Evolutionary conservation across 2,888 invertebrate genomes (phyloP).

Genomic region (Parnassius apollo): DNA sequence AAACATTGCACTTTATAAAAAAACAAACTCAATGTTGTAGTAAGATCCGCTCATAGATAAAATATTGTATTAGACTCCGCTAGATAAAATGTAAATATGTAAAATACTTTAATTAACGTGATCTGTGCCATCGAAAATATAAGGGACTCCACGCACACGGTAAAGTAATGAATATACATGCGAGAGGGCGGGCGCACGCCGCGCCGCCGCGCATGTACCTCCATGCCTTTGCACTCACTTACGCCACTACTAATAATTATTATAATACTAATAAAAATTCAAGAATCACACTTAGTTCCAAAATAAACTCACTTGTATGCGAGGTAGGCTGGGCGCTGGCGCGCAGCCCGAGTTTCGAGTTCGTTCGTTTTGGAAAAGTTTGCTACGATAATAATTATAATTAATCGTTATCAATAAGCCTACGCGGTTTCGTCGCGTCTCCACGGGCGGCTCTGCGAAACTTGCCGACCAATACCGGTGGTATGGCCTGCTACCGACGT

Average conservation of each 20-base stretch:
- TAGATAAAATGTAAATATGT: conserved; percentile 81
- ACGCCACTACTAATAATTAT: conserved; percentile 80
- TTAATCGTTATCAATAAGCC: conserved; percentile 80
- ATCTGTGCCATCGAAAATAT: conserved; percentile 78
- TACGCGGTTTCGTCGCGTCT: conserved; percentile 76
- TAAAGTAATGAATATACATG: conserved; percentile 61
- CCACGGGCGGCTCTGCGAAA: conserved; percentile 63
- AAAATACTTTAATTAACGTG: conserved; percentile 79
- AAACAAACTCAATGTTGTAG: conserved; percentile 81
- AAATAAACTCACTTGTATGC: conserved; percentile 89
- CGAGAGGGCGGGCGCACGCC: conserved; percentile 38
- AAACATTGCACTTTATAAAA: conserved; percentile 78
- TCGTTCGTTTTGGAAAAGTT: conserved; percentile 83
- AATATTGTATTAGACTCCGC: conserved; percentile 80
- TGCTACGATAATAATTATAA: conserved; percentile 80
- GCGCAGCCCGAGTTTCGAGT: conserved; percentile 82
- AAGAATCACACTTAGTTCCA: conserved; percentile 89
- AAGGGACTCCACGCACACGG: conserved; percentile 78
- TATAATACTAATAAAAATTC: conserved; percentile 82
- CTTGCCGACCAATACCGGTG: conserved; percentile 60
- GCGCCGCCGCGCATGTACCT: conserved; percentile 50
- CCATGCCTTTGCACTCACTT: conserved; percentile 71
- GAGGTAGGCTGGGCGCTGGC: conserved; percentile 84
- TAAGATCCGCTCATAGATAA: conserved; percentile 79
- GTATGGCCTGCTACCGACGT: neutral